Conservation (phyloP, 2,888 invertebrate genomes). For the Dyspetes luteomarginatus region DNA sequence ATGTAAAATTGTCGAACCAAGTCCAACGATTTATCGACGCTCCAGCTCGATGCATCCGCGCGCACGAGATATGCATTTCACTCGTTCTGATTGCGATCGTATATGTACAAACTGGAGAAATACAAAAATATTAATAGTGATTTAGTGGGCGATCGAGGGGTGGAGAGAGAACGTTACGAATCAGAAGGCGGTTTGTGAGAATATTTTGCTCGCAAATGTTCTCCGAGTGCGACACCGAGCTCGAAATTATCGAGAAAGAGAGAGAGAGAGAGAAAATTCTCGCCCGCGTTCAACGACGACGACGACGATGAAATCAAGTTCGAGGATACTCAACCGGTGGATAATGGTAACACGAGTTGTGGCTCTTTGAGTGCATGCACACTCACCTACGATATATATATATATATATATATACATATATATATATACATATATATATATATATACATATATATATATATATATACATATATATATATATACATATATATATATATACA, state of each 20-base stretch:
- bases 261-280: conserved; percentile 27
- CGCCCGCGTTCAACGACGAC: conserved; percentile 26
- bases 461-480: neutral
- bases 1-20: conserved; percentile 18
- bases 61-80: conserved; percentile 36
- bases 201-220: conserved; percentile 47
- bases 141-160: conserved; percentile 49
- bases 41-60: conserved; percentile 27
- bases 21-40: conserved; percentile 56
- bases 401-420: neutral
- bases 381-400: no score
- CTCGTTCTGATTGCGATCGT: conserved; percentile 62
- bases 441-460: conserved; percentile 7
- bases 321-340: conserved; percentile 73
- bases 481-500: neutral
- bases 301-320: conserved; percentile 74
- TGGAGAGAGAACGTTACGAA: conserved; percentile 16
- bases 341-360: conserved; percentile 73
- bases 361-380: conserved; percentile 59
- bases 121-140: conserved; percentile 62
- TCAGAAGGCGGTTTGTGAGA: conserved; percentile 27
- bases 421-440: conserved; percentile 10
- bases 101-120: conserved; percentile 49
- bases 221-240: conserved; percentile 37
- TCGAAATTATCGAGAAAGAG: conserved; percentile 29